Evolutionary conservation across 1,140 invertebrate species (phyloP), one percentile per base, ranked within the genome.

Genomic region (Pantala flavescens): DNA sequence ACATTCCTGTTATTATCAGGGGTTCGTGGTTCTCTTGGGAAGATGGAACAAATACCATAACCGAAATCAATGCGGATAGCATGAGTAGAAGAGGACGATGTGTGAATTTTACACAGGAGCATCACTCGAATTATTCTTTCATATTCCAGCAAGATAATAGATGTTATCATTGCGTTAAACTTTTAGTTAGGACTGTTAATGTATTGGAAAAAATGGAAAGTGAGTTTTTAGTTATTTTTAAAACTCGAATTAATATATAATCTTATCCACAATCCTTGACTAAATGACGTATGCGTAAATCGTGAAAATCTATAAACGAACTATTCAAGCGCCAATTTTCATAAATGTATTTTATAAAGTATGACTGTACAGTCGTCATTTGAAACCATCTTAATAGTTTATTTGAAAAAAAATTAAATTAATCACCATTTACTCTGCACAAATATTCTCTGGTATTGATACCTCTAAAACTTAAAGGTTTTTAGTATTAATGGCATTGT

Each of bases 11-110:
- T 75, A 88, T 93, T 72, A 82, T 96, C 36, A 86, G 92, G 80
- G 93, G 93, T 74, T 87, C 91, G 43, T 96, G 94, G 94, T 96
- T 94, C 84, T 95, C 93, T 12, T 92, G 93, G 87, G 95, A 97
- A 87, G 90, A 91, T 83, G 93, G 93, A 23, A 83, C 86, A 78
- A 92, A 94, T 79, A 94, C 91, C 0, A 85, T 90, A 71, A 96
- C 93, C 7, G 90, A 92, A 79, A 90, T 97, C 42, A 90, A 95
- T 84, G 89, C 88, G 0, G 88, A 87, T 70, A 85, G 85, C 28
- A 94, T 96, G 90, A 88, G 88, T 19, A 83, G 85, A 77, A 85
- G 89, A 81, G 93, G 93, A 70, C 80, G 81, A 73, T 95, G 92
- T 81, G 83, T 93, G 21, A 86, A 88, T 77, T 87, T 93, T 70